Evolutionary conservation across 2,113 vertebrate genomes (phyloP).

Genomic region (Tretioscincus oriximinensis): DNA sequence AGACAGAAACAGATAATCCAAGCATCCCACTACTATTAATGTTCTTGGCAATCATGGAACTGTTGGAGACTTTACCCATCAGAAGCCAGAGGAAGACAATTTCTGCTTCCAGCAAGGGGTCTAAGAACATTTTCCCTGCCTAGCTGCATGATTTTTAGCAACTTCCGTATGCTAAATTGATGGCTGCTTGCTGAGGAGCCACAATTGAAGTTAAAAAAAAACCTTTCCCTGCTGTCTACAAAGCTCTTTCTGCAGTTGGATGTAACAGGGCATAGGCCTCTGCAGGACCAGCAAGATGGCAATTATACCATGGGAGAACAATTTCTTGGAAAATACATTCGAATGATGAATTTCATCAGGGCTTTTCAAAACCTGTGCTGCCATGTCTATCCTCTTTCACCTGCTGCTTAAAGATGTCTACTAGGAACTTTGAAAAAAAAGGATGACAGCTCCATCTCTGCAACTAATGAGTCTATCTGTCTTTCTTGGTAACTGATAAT

Average conservation of each 20-base stretch:
- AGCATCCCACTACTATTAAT: conserved; percentile 50
- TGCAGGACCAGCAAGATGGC: neutral
- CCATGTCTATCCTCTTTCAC: conserved; percentile 5
- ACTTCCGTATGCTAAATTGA: conserved; percentile 45
- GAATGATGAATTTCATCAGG: neutral
- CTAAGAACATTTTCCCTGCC: conserved; percentile 50
- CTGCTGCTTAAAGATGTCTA: neutral
- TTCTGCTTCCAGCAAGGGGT: conserved; percentile 47
- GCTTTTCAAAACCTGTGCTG: conserved; percentile 4
- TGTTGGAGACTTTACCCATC: conserved; percentile 57
- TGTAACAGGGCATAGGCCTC: conserved; percentile 1
- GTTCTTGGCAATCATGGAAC: conserved; percentile 61
- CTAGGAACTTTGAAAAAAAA: conserved; percentile 4
- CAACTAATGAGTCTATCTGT: conserved; percentile 5
- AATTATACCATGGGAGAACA: conserved; percentile 33
- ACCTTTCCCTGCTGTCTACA: conserved; percentile 3
- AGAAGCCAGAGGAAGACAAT: conserved; percentile 35
- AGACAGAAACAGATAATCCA: conserved; percentile 35
- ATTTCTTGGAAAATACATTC: conserved; percentile 23
- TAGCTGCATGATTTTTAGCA: conserved; percentile 52
- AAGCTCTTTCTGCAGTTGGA: conserved; percentile 20
- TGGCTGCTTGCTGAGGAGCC: conserved; percentile 54
- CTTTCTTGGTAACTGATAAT: neutral
- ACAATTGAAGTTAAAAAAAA: conserved; percentile 31
- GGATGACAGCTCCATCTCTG: neutral